Evolutionary conservation across 2,888 invertebrate species (phyloP), one percentile per base, ranked within the genome.

Genomic region (Lepidonotus clava): DNA sequence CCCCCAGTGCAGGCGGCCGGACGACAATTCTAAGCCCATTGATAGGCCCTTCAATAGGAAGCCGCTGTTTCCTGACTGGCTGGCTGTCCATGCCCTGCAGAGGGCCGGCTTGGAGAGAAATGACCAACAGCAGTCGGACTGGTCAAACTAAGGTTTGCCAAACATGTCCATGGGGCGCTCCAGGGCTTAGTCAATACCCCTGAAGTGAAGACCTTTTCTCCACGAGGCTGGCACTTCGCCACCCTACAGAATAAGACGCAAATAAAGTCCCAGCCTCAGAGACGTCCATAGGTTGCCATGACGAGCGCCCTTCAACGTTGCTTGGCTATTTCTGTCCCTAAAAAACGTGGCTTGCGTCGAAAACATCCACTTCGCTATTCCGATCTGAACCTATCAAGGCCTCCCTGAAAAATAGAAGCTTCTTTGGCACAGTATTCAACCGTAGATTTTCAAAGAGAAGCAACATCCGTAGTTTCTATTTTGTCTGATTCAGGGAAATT

Each of bases 11-110:
- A 61, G 61, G 28, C 28, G 28, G 24, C 24, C 28, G 6, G 46
- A 28, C n/a, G 2, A 61, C 61, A 1, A 61, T 61, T 61, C 28
- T 28, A 1, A 61, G 28, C 61, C 28, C 61, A 28, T 61, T 61
- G 61, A 61, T 61, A 61, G 24, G 61, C 28, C 28, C 24, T 24
- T 24, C 61, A 61, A 61, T 61, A 61, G 61, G 61, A 61, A 61
- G 61, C 61, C 61, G 1, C 28, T 11, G 11, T 24, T 61, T 61
- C 24, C 61, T 61, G n/a, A n/a, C n/a, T n/a, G n/a, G n/a, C n/a
- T n/a, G n/a, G n/a, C n/a, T n/a, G 61, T 61, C 61, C n/a, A 53
- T 53, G 53, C 21, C 18, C 61, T 61, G 61, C 1, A 11, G 28
- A 24, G 28, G n/a, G 28, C 28, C 61, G 61, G 28, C 61, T 18